These are phyloP conservation scores for Lycia hirtaria DNA, from an alignment of 2,888 invertebrate genomes.

Conservation along the genomic window DNA sequence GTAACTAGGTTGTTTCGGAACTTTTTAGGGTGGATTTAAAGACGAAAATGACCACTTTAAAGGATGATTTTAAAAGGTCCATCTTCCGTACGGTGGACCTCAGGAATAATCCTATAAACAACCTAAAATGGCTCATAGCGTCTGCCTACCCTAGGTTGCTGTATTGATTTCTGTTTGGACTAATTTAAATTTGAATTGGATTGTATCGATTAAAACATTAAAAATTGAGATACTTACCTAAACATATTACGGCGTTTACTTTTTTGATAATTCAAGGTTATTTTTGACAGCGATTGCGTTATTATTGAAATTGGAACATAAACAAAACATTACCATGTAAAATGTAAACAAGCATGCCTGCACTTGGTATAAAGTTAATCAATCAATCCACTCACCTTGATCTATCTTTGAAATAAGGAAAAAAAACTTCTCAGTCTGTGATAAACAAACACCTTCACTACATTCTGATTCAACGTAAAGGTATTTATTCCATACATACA, in stretches of 20 bases:
- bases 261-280: neutral
- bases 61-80: too few relatives aligned
- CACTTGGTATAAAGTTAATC: conserved; percentile 13
- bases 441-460: conserved; percentile 9
- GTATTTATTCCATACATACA: conserved; percentile 17
- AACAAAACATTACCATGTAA: conserved; percentile 4
- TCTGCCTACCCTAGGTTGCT: too few relatives aligned
- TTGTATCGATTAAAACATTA: too few relatives aligned
- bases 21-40: too few relatives aligned
- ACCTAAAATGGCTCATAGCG: too few relatives aligned
- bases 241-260: neutral
- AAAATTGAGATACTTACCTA: too few relatives aligned
- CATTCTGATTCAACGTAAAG: conserved; percentile 29
- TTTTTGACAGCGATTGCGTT: neutral
- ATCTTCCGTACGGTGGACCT: too few relatives aligned
- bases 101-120: too few relatives aligned
- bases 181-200: too few relatives aligned
- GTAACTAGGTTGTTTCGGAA: too few relatives aligned
- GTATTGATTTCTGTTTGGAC: too few relatives aligned
- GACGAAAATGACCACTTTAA: too few relatives aligned
- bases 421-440: conserved; percentile 1
- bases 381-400: conserved; percentile 26
- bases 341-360: conserved; percentile 15
- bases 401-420: conserved; percentile 19
- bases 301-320: neutral